Base-by-base conservation (phyloP, 2,888 invertebrate genomes). In the Dolomedes plantarius region DNA sequence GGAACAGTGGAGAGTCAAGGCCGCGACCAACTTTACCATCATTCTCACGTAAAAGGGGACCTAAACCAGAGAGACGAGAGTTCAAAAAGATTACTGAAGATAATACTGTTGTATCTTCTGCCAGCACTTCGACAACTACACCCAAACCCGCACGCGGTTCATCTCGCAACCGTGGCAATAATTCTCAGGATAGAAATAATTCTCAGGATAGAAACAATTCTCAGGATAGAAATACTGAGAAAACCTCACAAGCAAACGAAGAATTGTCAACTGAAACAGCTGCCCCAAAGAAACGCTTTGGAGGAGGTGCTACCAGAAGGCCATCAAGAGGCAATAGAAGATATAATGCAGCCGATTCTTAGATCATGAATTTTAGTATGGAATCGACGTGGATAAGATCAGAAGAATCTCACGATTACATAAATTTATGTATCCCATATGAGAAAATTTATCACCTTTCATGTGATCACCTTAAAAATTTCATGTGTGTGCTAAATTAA, bases 11-110 rank as follows among this genome's bases (percentile, higher is more conserved):
- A 29, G 72, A 77, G 73, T 2, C 31, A 13, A 65, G 67, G 13
- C 77, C 83, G 39, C 64, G 67, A 29, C 83, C 83, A 16, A 85
- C 83, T 7, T 9, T 85, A 11, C 83, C 83, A 11, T 56, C 83
- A 13, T 85, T 85, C 39, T 19, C 75, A 3, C 46, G 83, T 9
- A 77, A 77, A 29, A 71, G 83, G 32, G 65, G 73, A 29, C 77
- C 77, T 1, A 85, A 77, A 41, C 65, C 73, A 13, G 73, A 77
- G 16, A 82, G 41, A 2, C 64, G 31, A 23, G 73, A 73, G 13
- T 27, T 36, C 13, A 79, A 72, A 41, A 74, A 73, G 41, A 72
- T 36, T 7, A 73, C 73, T 13, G 75, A 85, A 19, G 77, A 77
- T 7, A 16, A 32, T 7, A 5, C 67, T 1, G 11, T 41, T 0